Evolutionary conservation across 2,888 invertebrate genomes (phyloP).

Genomic region (Cheilosia variabilis): DNA sequence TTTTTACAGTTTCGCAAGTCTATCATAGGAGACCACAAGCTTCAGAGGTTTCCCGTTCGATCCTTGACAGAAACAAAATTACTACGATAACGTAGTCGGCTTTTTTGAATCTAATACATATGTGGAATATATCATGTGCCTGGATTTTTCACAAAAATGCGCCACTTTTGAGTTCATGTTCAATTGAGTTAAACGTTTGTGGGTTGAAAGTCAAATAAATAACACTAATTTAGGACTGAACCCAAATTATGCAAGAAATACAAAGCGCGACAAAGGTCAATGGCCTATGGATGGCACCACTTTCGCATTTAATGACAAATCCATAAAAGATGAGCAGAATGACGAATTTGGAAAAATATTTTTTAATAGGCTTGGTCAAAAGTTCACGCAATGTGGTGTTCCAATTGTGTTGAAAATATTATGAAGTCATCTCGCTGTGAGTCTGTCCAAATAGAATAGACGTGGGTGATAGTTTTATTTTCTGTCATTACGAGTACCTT

Average conservation of each 20-base stretch:
- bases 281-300: not conserved
- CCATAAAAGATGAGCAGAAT: no score
- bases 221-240: not conserved
- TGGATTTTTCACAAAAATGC: not conserved
- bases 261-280: slow-evolving; percentile 7
- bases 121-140: not conserved
- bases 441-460: no score
- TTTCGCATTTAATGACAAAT: not conserved
- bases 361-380: no score
- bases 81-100: not conserved
- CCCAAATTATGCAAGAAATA: no score
- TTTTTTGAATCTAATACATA: not conserved
- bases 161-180: not conserved
- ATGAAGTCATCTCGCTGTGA: no score
- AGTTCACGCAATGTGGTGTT: no score
- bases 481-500: no score
- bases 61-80: not conserved
- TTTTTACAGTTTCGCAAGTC: not conserved
- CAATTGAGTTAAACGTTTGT: slow-evolving; percentile 7
- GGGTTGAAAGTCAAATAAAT: slow-evolving; percentile 19
- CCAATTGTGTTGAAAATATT: no score
- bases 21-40: not conserved
- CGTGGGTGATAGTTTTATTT: no score
- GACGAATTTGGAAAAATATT: no score
- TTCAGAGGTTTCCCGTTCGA: not conserved